A percentile compares a stretch with the other conserved stretches of the same genome.
Conservation (phyloP, 2,888 invertebrate genomes). For the Xiphydria camelus region DNA sequence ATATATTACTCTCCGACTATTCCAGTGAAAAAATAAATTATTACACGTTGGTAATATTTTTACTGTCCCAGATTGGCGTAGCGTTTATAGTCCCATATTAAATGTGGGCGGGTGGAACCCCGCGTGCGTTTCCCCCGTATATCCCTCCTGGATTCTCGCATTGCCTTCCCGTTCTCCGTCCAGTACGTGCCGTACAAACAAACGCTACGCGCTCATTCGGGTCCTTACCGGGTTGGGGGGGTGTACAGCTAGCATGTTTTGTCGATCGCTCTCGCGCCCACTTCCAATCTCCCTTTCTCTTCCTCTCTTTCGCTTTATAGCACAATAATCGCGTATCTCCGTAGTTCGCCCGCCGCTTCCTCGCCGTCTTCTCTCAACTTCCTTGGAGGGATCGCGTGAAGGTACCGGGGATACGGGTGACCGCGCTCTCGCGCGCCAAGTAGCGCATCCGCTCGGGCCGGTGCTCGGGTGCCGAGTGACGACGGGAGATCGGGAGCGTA, state of each 20-base stretch:
- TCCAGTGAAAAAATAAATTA: constrained; percentile 59
- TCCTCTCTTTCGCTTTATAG: constrained; percentile 5
- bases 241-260: constrained; percentile 16
- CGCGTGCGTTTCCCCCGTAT: too few species aligned
- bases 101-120: too few species aligned
- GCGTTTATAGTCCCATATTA: too few species aligned
- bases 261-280: not conserved
- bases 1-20: constrained; percentile 48
- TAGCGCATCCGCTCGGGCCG: too few species aligned
- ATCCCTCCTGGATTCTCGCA: too few species aligned
- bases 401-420: too few species aligned
- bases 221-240: constrained; percentile 29
- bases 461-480: too few species aligned
- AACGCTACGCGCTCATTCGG: constrained; percentile 29
- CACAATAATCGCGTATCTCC: not conserved
- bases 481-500: too few species aligned
- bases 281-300: not conserved
- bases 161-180: too few species aligned
- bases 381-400: constrained; percentile 1
- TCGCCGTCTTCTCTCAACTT: not conserved
- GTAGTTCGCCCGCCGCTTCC: not conserved
- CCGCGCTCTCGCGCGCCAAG: too few species aligned
- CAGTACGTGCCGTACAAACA: constrained; percentile 27
- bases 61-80: not conserved
- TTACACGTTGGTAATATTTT: constrained; percentile 51